Percentiles rank a stretch among this genome's conserved stretches.
phyloP scores from a whole-genome alignment of 2,888 invertebrate genomes.

The Psococerastis gibbosa region DNA sequence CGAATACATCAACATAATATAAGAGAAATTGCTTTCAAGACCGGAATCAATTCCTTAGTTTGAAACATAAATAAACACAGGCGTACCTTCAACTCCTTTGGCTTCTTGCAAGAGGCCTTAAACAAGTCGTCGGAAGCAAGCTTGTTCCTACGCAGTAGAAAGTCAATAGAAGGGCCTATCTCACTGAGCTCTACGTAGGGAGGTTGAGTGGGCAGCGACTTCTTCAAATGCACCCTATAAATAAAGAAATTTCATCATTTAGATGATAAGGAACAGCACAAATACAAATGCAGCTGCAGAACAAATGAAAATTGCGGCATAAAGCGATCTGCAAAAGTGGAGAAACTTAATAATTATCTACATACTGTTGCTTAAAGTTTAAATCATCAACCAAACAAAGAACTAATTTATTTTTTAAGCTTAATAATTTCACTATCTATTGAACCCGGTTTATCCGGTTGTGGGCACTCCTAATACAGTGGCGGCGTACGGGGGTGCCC shows the following conservation, averaged over 20 bases:
- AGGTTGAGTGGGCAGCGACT: conserved; percentile 70
- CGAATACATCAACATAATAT: background rate
- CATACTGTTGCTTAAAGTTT: too few species aligned
- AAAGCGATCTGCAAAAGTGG: too few species aligned
- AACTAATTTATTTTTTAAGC: too few species aligned
- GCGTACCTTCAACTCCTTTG: conserved; percentile 47
- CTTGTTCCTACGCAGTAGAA: conserved; percentile 66
- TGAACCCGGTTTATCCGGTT: too few species aligned
- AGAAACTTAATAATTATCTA: too few species aligned
- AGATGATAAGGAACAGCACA: too few species aligned
- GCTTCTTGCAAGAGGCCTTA: conserved; percentile 62
- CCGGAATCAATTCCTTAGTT: background rate
- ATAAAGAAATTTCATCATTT: conserved; percentile 24
- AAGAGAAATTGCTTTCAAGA: background rate
- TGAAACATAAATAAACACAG: background rate
- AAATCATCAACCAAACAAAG: too few species aligned
- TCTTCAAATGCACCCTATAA: conserved; percentile 66
- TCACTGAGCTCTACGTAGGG: conserved; percentile 85
- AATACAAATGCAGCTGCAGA: background rate
- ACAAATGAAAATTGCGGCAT: background rate
- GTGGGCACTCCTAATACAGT: too few species aligned
- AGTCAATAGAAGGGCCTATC: conserved; percentile 85
- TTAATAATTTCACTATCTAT: too few species aligned
- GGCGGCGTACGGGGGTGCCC: too few species aligned
- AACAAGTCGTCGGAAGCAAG: conserved; percentile 78